These are phyloP conservation scores for Araneus ventricosus DNA, from an alignment of 1,140 invertebrate genomes.

Conservation along the genomic window DNA sequence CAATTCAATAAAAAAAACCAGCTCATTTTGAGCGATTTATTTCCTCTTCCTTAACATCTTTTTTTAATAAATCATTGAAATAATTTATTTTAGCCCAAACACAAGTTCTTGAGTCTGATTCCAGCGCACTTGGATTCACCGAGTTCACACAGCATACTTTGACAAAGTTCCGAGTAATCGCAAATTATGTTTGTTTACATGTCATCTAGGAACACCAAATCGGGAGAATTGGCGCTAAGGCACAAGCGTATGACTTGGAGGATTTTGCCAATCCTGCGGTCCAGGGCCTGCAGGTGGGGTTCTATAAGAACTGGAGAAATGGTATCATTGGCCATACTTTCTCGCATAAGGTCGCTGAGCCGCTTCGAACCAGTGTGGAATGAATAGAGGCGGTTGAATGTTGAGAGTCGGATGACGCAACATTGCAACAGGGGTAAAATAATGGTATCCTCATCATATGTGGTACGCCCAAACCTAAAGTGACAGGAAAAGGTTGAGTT, in stretches of 20 bases:
- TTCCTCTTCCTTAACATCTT: background rate
- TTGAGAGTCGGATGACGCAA: constrained; percentile 90
- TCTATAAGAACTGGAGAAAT: constrained; percentile 92
- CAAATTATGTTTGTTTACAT: constrained; percentile 18
- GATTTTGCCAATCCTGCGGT: constrained; percentile 88
- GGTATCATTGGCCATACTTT: constrained; percentile 89
- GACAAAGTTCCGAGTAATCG: background rate
- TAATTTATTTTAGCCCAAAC: background rate
- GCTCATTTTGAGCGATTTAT: background rate
- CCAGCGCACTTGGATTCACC: background rate
- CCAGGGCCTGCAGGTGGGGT: constrained; percentile 91
- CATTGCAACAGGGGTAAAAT: constrained; percentile 96
- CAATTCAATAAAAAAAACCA: no score
- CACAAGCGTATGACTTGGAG: constrained; percentile 79
- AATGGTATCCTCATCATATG: constrained; percentile 95
- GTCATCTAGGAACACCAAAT: constrained; percentile 76
- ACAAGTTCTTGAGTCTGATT: background rate
- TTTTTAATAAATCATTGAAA: background rate
- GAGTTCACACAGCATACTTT: no score
- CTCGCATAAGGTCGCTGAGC: constrained; percentile 88
- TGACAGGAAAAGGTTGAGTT: background rate
- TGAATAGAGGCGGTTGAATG: constrained; percentile 87
- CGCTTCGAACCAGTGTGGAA: constrained; percentile 90
- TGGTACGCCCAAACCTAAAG: constrained; percentile 89
- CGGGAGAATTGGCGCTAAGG: constrained; percentile 69